Evolutionary conservation across 2,888 invertebrate genomes (phyloP).

Genomic region (Busseola fusca): DNA sequence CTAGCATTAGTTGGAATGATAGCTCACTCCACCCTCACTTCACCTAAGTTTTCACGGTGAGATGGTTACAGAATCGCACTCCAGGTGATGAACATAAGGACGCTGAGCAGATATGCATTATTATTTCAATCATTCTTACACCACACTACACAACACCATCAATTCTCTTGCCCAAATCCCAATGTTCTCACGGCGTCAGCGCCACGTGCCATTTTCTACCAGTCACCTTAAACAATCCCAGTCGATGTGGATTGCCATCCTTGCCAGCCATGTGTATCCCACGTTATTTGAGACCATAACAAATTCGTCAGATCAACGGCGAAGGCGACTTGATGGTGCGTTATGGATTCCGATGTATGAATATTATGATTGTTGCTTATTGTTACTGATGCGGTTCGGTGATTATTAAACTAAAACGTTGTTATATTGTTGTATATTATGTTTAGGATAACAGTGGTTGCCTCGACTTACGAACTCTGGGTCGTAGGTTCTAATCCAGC

Average conservation of each 20-base stretch:
- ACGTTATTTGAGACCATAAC: slow-evolving; percentile 85
- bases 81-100: not conserved
- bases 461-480: not conserved
- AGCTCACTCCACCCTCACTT: too few species aligned
- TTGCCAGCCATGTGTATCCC: slow-evolving; percentile 69
- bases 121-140: not conserved
- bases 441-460: not conserved
- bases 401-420: slow-evolving; percentile 43
- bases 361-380: slow-evolving; percentile 80
- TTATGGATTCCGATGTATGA: slow-evolving; percentile 80
- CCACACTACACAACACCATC: too few species aligned
- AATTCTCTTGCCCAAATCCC: not conserved
- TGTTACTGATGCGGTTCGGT: slow-evolving; percentile 69
- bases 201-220: not conserved
- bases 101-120: not conserved
- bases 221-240: too few species aligned
- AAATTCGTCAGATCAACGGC: slow-evolving; percentile 87
- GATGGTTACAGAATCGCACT: too few species aligned
- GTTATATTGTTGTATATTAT: not conserved
- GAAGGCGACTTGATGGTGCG: slow-evolving; percentile 77
- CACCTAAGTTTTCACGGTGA: too few species aligned
- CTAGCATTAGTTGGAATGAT: too few species aligned
- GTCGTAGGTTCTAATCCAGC: not conserved
- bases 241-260: slow-evolving; percentile 30
- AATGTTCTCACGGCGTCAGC: not conserved